phyloP scores from a whole-genome alignment of 2,113 vertebrate species.

The Amia ocellicauda region DNA sequence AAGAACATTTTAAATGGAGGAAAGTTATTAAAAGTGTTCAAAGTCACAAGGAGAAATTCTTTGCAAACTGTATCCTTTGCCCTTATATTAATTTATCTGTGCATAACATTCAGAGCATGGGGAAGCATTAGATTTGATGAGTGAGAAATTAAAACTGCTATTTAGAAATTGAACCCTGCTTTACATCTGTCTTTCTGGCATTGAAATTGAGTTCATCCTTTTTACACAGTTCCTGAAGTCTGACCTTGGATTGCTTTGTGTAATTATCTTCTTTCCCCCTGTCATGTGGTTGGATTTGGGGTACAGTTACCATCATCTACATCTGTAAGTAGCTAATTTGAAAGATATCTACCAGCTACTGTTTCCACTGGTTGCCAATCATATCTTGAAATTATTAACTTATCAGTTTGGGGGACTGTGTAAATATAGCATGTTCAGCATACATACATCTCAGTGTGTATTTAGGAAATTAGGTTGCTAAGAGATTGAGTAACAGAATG shows the following conservation, averaged over 20 bases:
- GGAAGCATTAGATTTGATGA: conserved; percentile 2
- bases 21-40: conserved; percentile 13
- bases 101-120: not conserved
- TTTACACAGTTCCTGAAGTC: not conserved
- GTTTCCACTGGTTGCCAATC: not conserved
- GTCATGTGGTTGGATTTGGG: not conserved
- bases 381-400: not conserved
- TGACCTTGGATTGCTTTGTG: not conserved
- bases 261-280: conserved; percentile 1
- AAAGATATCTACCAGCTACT: conserved; percentile 8
- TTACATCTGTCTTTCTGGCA: not conserved
- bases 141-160: not conserved
- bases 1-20: conserved; percentile 1
- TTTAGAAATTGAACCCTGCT: not conserved
- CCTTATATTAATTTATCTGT: too few relatives aligned
- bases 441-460: conserved; percentile 11
- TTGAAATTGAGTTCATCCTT: too few relatives aligned
- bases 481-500: not conserved
- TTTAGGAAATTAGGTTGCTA: not conserved
- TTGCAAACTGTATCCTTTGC: too few relatives aligned
- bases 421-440: not conserved
- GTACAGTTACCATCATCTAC: not conserved
- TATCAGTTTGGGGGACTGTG: not conserved
- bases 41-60: conserved; percentile 13
- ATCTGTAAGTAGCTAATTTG: not conserved